A percentile compares a stretch with the other conserved stretches of the same genome.
Evolutionary conservation across 2,113 vertebrate species (phyloP).

Genomic region (Antennarius striatus): DNA sequence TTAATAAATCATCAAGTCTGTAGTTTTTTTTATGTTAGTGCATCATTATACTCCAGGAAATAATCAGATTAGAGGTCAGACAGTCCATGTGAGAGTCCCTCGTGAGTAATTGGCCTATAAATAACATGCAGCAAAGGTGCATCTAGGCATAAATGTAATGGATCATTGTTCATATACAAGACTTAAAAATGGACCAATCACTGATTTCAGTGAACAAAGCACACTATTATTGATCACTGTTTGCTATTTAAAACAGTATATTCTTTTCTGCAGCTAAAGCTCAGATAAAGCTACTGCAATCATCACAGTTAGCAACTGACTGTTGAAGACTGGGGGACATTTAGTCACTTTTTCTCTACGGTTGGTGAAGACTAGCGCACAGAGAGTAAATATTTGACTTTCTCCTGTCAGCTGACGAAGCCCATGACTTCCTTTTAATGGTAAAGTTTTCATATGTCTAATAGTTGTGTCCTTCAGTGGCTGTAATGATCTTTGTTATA

Average conservation of each 20-base stretch:
- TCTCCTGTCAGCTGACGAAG: no score
- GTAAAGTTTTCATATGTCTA: not conserved
- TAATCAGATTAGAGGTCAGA: constrained; percentile 17
- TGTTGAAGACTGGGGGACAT: no score
- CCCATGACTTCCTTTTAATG: no score
- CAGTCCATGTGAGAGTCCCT: no score
- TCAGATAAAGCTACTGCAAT: not conserved
- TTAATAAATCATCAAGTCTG: not conserved
- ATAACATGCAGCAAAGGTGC: no score
- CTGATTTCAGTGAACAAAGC: no score
- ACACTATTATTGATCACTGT: not conserved
- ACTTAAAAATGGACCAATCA: no score
- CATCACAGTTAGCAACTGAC: no score
- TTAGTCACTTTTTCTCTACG: no score
- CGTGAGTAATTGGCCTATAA: no score
- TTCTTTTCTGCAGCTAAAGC: not conserved
- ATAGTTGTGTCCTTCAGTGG: not conserved
- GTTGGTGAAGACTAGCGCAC: not conserved
- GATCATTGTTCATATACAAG: no score
- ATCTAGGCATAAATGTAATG: no score
- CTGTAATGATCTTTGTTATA: not conserved
- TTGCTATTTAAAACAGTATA: not conserved
- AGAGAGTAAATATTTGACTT: constrained; percentile 15
- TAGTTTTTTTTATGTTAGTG: constrained; percentile 4
- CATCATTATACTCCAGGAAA: not conserved